These are phyloP conservation scores for Thysanoteuthis rhombus DNA, from an alignment of 2,888 invertebrate species.

Conservation along the genomic window DNA sequence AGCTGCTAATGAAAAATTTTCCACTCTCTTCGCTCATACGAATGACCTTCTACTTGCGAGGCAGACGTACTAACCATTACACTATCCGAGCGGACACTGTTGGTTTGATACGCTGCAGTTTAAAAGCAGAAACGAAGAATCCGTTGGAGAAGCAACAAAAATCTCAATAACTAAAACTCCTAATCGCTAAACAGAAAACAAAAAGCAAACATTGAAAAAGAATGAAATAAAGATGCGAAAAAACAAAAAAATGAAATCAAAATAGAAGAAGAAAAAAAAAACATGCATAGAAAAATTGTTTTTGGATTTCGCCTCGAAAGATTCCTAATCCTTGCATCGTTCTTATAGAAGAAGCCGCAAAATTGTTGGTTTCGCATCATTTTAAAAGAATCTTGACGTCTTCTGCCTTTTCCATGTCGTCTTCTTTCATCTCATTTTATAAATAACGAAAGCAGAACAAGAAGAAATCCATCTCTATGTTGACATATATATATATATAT, in stretches of 20 bases:
- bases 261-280: neutral
- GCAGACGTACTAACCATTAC: no score
- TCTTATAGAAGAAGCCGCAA: neutral
- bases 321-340: neutral
- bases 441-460: no score
- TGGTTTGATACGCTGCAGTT: no score
- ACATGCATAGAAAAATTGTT: neutral
- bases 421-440: neutral
- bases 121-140: no score
- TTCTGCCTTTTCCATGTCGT: neutral
- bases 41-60: no score
- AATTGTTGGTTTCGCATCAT: neutral
- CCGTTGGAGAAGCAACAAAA: neutral
- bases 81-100: no score
- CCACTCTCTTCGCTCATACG: no score
- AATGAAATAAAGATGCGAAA: neutral
- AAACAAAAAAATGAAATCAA: neutral
- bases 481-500: neutral
- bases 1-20: no score
- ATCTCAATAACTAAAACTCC: no score
- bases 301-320: neutral
- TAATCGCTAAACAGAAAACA: neutral
- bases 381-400: neutral
- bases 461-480: neutral
- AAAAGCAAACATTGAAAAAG: neutral